A percentile compares a stretch with the other conserved stretches of the same genome.
These are phyloP conservation scores for Drosophila busckii DNA, from an alignment of 1,140 invertebrate genomes.

Conservation along the genomic window DNA sequence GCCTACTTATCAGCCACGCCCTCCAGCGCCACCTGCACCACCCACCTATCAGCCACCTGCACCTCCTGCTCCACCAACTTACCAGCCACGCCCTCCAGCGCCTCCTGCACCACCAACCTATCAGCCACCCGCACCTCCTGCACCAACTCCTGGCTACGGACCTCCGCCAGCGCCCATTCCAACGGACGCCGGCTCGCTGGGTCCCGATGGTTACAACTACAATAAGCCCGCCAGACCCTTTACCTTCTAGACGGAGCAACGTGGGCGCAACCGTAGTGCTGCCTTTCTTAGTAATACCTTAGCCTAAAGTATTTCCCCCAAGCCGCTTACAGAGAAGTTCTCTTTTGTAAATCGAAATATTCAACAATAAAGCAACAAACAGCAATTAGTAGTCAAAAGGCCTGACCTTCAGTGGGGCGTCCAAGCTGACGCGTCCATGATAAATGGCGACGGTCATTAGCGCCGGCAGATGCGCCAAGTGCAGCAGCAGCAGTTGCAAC, in stretches of 20 bases:
- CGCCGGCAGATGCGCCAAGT: constrained; percentile 55
- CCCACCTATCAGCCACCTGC: constrained; percentile 16
- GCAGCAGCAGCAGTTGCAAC: constrained; percentile 29
- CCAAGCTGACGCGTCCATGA: constrained; percentile 47
- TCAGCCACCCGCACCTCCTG: constrained; percentile 38
- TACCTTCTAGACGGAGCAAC: constrained; percentile 34
- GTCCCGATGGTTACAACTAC: constrained; percentile 60
- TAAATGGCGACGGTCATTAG: constrained; percentile 40
- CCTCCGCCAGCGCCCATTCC: constrained; percentile 33
- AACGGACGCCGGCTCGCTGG: constrained; percentile 45
- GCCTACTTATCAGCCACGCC: no score
- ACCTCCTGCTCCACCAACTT: no score
- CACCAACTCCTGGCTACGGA: constrained; percentile 43
- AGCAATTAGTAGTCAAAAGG: constrained; percentile 38
- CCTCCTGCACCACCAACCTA: constrained; percentile 41
- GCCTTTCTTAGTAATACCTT: constrained; percentile 24
- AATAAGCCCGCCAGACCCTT: constrained; percentile 50
- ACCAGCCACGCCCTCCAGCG: constrained; percentile 21
- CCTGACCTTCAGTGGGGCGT: constrained; percentile 46
- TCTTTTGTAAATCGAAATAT: constrained; percentile 50
- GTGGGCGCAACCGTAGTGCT: neutral
- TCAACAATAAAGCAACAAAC: constrained; percentile 25
- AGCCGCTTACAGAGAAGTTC: constrained; percentile 13
- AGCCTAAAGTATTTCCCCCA: constrained; percentile 11
- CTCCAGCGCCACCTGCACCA: constrained; percentile 29